Percentiles rank a stretch among this genome's conserved stretches.
phyloP scores from a whole-genome alignment of 2,888 invertebrate genomes.

The Diarsia mendica region DNA sequence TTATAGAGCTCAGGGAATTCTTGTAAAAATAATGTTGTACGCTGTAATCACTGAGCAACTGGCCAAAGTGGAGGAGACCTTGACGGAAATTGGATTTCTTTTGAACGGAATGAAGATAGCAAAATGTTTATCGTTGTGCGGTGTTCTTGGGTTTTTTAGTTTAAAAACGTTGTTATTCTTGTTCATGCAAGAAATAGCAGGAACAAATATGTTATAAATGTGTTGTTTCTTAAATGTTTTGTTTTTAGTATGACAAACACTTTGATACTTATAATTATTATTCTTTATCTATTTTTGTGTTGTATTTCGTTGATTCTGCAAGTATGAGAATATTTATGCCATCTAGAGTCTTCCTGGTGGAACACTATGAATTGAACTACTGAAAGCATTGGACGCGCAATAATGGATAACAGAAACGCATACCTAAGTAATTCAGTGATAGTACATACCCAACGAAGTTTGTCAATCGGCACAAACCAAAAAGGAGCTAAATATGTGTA shows the following conservation, averaged over 20 bases:
- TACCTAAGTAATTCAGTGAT: too few relatives aligned
- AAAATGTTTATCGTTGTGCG: slow-evolving; percentile 13
- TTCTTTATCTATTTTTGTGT: not conserved
- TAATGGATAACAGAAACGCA: too few relatives aligned
- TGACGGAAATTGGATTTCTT: slow-evolving; percentile 43
- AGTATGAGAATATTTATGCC: too few relatives aligned
- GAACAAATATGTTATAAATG: not conserved
- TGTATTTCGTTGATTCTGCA: not conserved
- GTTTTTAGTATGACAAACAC: not conserved
- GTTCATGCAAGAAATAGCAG: not conserved
- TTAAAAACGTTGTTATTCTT: slow-evolving; percentile 5
- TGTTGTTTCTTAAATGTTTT: not conserved
- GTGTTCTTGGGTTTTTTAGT: slow-evolving; percentile 6
- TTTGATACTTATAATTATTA: too few relatives aligned
- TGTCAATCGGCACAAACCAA: too few relatives aligned
- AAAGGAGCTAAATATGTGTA: too few relatives aligned
- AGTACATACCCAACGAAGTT: too few relatives aligned
- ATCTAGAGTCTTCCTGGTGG: too few relatives aligned
- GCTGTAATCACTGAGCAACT: slow-evolving; percentile 29
- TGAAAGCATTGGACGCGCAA: too few relatives aligned
- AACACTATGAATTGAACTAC: too few relatives aligned
- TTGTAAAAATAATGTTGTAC: slow-evolving; percentile 36
- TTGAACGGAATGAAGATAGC: slow-evolving; percentile 27
- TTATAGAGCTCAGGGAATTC: slow-evolving; percentile 35
- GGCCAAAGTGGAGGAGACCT: slow-evolving; percentile 19